Base-by-base conservation (phyloP, 2,797 vertebrate species). In the Sphenopsis melanotis region DNA sequence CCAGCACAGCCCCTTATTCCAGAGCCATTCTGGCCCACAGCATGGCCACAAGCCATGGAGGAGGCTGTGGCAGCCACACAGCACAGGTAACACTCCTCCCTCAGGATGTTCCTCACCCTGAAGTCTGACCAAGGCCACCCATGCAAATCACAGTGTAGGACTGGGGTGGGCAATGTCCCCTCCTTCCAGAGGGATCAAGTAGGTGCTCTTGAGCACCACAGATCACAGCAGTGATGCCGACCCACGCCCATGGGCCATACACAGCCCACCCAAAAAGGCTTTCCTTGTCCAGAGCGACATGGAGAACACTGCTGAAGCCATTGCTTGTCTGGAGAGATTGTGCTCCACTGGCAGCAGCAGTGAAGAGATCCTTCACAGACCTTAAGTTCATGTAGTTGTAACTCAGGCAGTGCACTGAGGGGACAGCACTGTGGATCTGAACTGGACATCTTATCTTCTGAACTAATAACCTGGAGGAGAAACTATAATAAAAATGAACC, bases 21-120 rank as follows among this genome's bases (percentile, higher is more conserved):
- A 53, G 34, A 59, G 52, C 61, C 44, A 32, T 8, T 8, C n/a
- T 23, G 23, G 30, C 34, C 42, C 44, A 55, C 49, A 41, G 23
- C 53, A 26, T 1, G 2, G 13, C 68, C 52, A 4, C 4, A 7
- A 4, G 18, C 9, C 63, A 37, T 0, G 1, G 63, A 41, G 4
- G 5, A 65, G 61, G 56, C 52, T 74, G 29, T 13, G 14, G 21
- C 2, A 47, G 59, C 24, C 6, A 26, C 15, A 13, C 0, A 5
- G 52, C 57, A 57, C 4, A 2, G 47, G 7, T 15, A 42, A 75
- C 53, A 9, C 24, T 59, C 21, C 39, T 75, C 57, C 24, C 27
- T 30, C 12, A 2, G 49, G 18, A 52, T 13, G 18, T 2, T 61
- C 39, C 37, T 46, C 61, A 27, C 23, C 37, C 5, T 64, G 20